Percentiles rank a stretch among this genome's conserved stretches.
Conservation (phyloP, 2,797 vertebrate species). For the Propithecus perrieri region DNA sequence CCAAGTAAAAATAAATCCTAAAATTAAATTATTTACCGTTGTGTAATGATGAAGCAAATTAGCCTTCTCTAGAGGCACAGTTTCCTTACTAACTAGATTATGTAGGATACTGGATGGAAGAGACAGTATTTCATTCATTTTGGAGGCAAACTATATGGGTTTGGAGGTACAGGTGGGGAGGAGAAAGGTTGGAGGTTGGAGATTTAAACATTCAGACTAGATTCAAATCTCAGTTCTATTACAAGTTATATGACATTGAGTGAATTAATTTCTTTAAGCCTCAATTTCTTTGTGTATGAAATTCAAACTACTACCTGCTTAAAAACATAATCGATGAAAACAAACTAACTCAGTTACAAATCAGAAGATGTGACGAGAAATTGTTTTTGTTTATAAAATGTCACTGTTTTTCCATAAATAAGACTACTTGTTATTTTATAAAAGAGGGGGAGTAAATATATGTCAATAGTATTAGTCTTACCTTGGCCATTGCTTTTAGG, state of each 20-base stretch:
- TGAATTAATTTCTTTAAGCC: constrained; percentile 14
- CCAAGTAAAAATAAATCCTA: constrained; percentile 18
- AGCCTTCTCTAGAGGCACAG: not conserved
- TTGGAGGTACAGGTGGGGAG: not conserved
- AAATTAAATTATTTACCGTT: constrained; percentile 2
- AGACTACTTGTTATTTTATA: not conserved
- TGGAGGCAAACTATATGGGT: not conserved
- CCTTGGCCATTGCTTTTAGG: constrained; percentile 98
- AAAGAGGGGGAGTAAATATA: not conserved
- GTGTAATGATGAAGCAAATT: not conserved
- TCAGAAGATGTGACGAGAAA: not conserved
- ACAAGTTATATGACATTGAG: not conserved
- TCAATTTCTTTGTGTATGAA: not conserved
- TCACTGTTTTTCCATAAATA: not conserved
- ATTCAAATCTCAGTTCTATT: not conserved
- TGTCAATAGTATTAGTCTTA: constrained; percentile 70
- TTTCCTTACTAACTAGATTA: constrained; percentile 18
- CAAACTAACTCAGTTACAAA: constrained; percentile 33
- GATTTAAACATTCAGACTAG: not conserved
- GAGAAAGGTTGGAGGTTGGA: not conserved
- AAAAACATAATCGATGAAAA: not conserved
- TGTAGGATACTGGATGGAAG: not conserved
- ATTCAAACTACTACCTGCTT: not conserved
- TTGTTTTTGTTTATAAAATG: not conserved
- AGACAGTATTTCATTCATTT: constrained; percentile 2